Conservation (phyloP, 2,888 invertebrate species). For the Nowickia ferox region DNA sequence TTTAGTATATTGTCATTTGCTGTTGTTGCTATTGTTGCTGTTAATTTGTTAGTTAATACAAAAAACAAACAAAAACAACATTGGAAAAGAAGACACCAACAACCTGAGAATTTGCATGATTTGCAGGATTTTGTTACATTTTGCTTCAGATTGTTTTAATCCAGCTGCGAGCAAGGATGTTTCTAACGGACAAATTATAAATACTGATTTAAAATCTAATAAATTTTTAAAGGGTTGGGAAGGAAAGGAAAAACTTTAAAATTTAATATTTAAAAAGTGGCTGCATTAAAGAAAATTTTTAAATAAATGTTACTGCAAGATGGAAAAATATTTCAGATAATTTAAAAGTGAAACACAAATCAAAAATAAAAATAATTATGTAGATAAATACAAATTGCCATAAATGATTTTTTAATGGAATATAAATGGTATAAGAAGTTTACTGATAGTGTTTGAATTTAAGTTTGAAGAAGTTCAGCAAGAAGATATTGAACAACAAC, state of each 20-base stretch:
- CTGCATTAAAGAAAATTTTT: not conserved
- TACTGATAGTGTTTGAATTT: too few relatives aligned
- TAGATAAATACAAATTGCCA: too few relatives aligned
- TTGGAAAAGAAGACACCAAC: not conserved
- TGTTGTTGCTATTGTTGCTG: conserved; percentile 75
- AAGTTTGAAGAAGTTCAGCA: too few relatives aligned
- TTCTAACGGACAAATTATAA: conserved; percentile 71
- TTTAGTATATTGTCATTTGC: conserved; percentile 27
- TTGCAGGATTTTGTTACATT: conserved; percentile 53
- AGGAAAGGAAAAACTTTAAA: not conserved
- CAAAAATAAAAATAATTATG: too few relatives aligned
- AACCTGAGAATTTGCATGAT: conserved; percentile 62
- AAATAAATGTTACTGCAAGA: not conserved
- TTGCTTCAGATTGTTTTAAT: conserved; percentile 77
- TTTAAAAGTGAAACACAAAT: not conserved
- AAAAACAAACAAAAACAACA: conserved; percentile 9
- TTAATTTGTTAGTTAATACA: conserved; percentile 70
- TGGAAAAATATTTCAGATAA: too few relatives aligned
- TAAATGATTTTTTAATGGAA: too few relatives aligned
- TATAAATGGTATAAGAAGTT: too few relatives aligned
- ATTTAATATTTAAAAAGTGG: conserved; percentile 11
- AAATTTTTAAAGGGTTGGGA: conserved; percentile 24
- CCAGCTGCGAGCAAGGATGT: conserved; percentile 78
- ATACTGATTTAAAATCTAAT: conserved; percentile 7
- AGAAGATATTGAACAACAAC: too few relatives aligned